phyloP scores from a whole-genome alignment of 2,888 invertebrate genomes.

The Desoria tigrina region DNA sequence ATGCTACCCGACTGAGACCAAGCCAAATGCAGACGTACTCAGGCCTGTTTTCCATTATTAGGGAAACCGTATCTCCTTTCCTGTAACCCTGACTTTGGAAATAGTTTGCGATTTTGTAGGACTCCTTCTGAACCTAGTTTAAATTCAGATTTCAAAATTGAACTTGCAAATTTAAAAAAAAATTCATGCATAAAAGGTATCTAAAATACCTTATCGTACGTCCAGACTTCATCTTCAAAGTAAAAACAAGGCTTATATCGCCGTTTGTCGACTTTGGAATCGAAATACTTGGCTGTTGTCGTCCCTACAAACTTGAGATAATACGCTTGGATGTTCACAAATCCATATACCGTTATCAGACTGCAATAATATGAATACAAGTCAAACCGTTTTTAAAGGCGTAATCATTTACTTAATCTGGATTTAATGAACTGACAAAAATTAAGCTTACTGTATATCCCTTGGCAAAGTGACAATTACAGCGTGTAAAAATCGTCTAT shows the following conservation, averaged over 20 bases:
- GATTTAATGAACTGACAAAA: too few species aligned
- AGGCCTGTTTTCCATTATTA: conserved; percentile 88
- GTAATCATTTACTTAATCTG: too few species aligned
- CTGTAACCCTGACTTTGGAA: conserved; percentile 77
- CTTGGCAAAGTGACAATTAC: too few species aligned
- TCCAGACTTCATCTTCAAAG: conserved; percentile 80
- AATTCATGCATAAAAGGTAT: too few species aligned
- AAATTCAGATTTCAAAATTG: conserved; percentile 30
- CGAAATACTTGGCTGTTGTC: conserved; percentile 44
- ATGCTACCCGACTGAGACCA: conserved; percentile 70
- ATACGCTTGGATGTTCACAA: too few species aligned
- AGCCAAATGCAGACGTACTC: conserved; percentile 92
- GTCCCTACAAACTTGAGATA: conserved; percentile 39
- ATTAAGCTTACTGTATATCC: too few species aligned
- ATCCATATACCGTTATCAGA: too few species aligned
- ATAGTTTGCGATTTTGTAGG: conserved; percentile 77
- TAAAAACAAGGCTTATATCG: conserved; percentile 82
- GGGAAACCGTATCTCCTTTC: conserved; percentile 82
- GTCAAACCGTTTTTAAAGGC: too few species aligned
- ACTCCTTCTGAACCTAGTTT: conserved; percentile 76
- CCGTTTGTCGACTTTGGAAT: conserved; percentile 66
- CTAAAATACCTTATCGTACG: conserved; percentile 78
- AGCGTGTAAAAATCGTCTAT: too few species aligned
- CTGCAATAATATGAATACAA: too few species aligned
- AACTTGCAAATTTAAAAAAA: too few species aligned